Conservation (phyloP, 2,113 vertebrate species). For the Centrocercus urophasianus region DNA sequence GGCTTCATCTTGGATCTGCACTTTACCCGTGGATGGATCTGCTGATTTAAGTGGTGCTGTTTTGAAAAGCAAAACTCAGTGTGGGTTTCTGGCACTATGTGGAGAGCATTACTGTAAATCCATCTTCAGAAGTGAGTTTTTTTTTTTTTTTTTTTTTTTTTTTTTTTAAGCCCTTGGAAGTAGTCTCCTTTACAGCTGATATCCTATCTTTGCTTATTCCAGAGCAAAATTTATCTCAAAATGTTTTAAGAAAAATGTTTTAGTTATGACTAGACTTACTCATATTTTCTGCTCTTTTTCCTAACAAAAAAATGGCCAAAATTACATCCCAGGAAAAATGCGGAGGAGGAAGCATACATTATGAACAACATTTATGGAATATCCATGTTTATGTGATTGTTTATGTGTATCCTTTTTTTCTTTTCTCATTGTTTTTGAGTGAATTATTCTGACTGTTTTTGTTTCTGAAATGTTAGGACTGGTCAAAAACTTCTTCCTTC, state of each 20-base stretch:
- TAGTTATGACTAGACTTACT: neutral
- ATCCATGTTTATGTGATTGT: neutral
- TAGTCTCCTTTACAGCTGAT: neutral
- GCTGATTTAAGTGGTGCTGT: neutral
- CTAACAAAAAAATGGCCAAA: neutral
- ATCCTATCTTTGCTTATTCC: neutral
- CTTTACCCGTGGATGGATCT: neutral
- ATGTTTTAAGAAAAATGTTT: neutral
- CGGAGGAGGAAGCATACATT: neutral
- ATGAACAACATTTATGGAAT: neutral
- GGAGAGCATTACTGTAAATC: neutral
- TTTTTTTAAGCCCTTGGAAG: neutral
- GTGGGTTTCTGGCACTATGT: neutral
- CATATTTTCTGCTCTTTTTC: neutral
- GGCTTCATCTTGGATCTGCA: neutral
- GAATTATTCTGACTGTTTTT: neutral
- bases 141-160: neutral
- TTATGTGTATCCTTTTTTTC: neutral
- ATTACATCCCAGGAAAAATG: neutral
- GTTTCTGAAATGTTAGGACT: neutral
- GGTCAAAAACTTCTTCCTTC: neutral
- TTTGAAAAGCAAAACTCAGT: neutral
- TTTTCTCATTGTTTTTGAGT: neutral
- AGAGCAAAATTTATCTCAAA: neutral
- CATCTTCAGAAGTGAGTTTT: neutral